Evolutionary conservation across 2,113 vertebrate genomes (phyloP).

Genomic region (Cairina moschata): DNA sequence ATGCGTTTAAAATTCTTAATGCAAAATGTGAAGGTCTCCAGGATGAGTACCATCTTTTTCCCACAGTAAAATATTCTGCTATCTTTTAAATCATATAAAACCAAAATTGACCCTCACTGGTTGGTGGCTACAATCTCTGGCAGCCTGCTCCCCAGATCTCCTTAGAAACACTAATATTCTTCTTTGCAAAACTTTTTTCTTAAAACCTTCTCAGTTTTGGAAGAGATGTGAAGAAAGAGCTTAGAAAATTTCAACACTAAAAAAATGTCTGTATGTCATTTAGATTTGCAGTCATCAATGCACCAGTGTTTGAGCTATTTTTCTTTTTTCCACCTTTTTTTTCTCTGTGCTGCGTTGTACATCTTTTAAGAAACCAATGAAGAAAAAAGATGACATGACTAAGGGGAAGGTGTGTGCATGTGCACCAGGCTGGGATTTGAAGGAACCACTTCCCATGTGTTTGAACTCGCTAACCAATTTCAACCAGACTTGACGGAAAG

Average conservation of each 20-base stretch:
- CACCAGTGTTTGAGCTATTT: neutral
- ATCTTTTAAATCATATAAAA: neutral
- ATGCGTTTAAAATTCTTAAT: neutral
- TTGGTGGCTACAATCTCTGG: neutral
- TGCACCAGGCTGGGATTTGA: neutral
- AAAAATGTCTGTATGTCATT: neutral
- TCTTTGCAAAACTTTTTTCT: neutral
- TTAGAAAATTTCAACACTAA: neutral
- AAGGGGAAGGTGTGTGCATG: neutral
- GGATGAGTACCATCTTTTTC: neutral
- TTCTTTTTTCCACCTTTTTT: neutral
- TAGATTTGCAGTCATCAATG: neutral
- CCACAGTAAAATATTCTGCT: neutral
- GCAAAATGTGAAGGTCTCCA: neutral
- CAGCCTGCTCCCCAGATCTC: neutral
- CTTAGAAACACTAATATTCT: neutral
- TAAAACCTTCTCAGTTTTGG: neutral
- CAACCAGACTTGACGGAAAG: neutral
- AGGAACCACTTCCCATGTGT: neutral
- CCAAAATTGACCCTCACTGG: neutral
- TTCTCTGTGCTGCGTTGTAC: neutral
- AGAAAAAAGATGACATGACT: neutral
- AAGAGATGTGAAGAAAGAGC: neutral
- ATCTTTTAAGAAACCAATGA: neutral
- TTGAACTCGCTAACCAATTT: neutral